Percentiles rank a stretch among this genome's conserved stretches.
Evolutionary conservation across 2,888 invertebrate genomes (phyloP).

Genomic region (Dysmachus trigonus): DNA sequence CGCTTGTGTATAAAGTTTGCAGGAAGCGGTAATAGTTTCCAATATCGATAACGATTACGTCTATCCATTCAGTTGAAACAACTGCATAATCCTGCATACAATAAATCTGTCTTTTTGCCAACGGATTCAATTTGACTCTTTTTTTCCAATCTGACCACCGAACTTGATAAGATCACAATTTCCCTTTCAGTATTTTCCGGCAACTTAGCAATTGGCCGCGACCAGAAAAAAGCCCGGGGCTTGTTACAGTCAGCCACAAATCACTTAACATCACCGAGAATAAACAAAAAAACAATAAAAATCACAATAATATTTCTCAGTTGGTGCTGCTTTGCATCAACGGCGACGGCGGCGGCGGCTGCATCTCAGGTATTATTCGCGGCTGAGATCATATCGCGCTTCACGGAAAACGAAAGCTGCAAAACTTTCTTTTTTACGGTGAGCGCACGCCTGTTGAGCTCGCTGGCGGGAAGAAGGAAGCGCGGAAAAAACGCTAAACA

Average conservation of each 20-base stretch:
- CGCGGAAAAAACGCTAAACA: neutral
- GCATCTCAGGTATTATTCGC: neutral
- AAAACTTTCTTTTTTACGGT: conserved; percentile 35
- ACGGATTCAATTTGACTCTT: neutral
- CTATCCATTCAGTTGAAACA: neutral
- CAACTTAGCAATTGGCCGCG: neutral
- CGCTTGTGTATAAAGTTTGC: neutral
- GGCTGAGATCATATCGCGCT: conserved; percentile 15
- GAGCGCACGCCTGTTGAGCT: neutral
- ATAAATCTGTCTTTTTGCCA: neutral
- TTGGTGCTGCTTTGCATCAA: neutral
- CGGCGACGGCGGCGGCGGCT: too few species aligned
- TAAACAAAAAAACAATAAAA: neutral
- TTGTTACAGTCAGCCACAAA: neutral
- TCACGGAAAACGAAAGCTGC: conserved; percentile 34
- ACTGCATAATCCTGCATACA: neutral
- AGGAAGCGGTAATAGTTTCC: neutral
- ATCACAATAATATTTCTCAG: neutral
- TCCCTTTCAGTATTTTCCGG: neutral
- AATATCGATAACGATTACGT: neutral
- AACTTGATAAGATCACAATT: neutral
- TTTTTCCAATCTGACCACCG: neutral
- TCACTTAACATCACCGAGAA: neutral
- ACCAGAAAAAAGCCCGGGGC: neutral
- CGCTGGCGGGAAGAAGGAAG: conserved; percentile 6